Evolutionary conservation across 2,113 vertebrate genomes (phyloP).

Genomic region (Pseudolaguvia tuberculata): DNA sequence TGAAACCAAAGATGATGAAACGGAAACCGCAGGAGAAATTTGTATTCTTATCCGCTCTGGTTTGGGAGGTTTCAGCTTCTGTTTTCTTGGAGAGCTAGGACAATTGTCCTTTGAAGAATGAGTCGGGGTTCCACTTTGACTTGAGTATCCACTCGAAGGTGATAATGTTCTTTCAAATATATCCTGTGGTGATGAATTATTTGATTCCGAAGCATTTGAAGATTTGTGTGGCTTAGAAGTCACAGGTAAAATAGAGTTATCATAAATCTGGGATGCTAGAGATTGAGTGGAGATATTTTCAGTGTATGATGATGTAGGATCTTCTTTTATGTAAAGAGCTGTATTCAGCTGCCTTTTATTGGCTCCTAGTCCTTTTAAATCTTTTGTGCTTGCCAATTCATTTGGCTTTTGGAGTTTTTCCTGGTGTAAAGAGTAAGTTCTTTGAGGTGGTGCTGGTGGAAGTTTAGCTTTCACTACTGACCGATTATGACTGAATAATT

Average conservation of each 20-base stretch:
- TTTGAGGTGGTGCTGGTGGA: slow-evolving; percentile 75
- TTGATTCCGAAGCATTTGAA: slow-evolving; percentile 64
- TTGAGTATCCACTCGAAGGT: slow-evolving; percentile 95
- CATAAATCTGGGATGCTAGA: slow-evolving; percentile 41
- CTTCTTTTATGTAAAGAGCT: slow-evolving; percentile 49
- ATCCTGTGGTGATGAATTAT: slow-evolving; percentile 62
- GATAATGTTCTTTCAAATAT: slow-evolving; percentile 85
- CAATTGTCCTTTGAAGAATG: slow-evolving; percentile 77
- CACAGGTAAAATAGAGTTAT: slow-evolving; percentile 40
- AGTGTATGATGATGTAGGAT: slow-evolving; percentile 49
- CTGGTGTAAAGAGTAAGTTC: slow-evolving; percentile 83
- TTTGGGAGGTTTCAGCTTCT: slow-evolving; percentile 74
- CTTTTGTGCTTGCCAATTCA: slow-evolving; percentile 45
- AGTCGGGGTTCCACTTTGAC: slow-evolving; percentile 90
- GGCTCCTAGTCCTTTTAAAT: slow-evolving; percentile 34
- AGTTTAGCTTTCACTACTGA: slow-evolving; percentile 86
- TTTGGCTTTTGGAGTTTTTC: slow-evolving; percentile 68
- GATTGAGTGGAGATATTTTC: slow-evolving; percentile 33
- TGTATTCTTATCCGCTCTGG: slow-evolving; percentile 73
- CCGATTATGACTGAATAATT: slow-evolving; percentile 71
- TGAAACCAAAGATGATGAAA: slow-evolving; percentile 83
- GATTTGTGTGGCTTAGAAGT: slow-evolving; percentile 51
- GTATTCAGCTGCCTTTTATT: slow-evolving; percentile 35
- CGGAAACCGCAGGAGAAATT: slow-evolving; percentile 73
- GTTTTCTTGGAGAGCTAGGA: slow-evolving; percentile 71